phyloP scores from a whole-genome alignment of 2,797 vertebrate species.

The Sebastes paucispinis region DNA sequence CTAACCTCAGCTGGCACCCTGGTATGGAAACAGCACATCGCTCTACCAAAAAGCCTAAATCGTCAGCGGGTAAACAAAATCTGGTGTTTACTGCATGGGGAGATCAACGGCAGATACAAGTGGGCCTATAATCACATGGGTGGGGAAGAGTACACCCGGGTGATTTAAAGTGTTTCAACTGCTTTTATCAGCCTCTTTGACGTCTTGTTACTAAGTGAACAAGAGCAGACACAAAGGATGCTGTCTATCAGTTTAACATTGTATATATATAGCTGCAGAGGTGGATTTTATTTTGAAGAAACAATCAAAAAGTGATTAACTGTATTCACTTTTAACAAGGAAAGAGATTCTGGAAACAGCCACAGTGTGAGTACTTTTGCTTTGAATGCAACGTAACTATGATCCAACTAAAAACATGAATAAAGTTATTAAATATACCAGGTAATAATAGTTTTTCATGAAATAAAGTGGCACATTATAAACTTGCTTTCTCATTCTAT shows the following conservation, averaged over 20 bases:
- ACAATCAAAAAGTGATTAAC: neutral
- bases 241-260: neutral
- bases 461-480: neutral
- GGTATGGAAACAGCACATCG: constrained; percentile 34
- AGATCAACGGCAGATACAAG: neutral
- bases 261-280: neutral
- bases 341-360: neutral
- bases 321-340: neutral
- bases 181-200: neutral
- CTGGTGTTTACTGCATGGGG: constrained; percentile 34
- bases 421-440: neutral
- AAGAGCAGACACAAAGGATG: neutral
- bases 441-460: neutral
- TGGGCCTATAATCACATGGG: neutral
- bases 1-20: constrained; percentile 44
- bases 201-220: neutral
- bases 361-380: neutral
- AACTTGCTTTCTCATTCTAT: neutral
- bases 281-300: neutral
- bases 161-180: neutral
- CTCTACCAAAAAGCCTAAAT: neutral
- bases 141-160: neutral
- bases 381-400: neutral
- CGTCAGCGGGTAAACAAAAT: constrained; percentile 35
- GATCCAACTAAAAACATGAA: neutral